Evolutionary conservation across 2,113 vertebrate species (phyloP).

Genomic region (Eulemur rufifrons): DNA sequence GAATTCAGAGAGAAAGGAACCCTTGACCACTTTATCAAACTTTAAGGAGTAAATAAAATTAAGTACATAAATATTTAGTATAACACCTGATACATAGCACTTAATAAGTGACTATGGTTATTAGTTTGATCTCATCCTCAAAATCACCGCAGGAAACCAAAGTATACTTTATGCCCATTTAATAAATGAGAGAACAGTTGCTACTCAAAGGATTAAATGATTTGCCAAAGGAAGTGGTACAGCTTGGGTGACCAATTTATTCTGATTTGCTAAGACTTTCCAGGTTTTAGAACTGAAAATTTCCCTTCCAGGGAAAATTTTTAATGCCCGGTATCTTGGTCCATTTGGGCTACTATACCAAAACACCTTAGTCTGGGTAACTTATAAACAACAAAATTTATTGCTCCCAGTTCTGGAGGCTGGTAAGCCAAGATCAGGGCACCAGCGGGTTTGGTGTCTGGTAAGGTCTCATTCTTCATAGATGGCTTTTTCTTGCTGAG

Average conservation of each 20-base stretch:
- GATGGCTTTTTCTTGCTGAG: neutral
- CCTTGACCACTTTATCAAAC: neutral
- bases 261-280: neutral
- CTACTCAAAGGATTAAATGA: neutral
- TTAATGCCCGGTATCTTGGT: neutral
- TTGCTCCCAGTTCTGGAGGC: neutral
- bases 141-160: neutral
- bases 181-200: neutral
- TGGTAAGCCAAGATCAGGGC: neutral
- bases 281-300: neutral
- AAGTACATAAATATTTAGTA: neutral
- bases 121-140: neutral
- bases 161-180: neutral
- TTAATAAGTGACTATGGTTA: neutral
- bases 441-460: neutral
- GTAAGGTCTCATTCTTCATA: no score
- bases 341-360: neutral
- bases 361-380: neutral
- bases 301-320: neutral
- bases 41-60: neutral
- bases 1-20: neutral
- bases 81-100: neutral
- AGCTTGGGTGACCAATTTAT: neutral
- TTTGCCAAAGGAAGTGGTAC: neutral
- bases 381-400: neutral